Evolutionary conservation across 2,888 invertebrate genomes (phyloP), one percentile per base, ranked within the genome.

Genomic region (Idaea aversata): DNA sequence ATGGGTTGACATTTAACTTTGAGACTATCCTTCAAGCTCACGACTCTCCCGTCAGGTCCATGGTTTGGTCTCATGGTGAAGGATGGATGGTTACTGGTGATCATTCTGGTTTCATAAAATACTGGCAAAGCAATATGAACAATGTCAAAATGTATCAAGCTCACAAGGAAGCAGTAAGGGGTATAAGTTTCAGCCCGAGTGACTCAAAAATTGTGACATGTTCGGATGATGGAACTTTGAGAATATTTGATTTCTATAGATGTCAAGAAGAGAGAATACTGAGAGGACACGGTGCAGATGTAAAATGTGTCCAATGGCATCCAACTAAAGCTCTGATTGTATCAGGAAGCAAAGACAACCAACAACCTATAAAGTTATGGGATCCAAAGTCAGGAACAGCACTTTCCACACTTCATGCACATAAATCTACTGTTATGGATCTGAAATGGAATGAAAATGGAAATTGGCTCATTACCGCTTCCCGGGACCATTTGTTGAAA

Each of bases 11-110:
- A n/a, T 99, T 99, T 91, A 99, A 99, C 93, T 99, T 99, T 93
- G 99, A 99, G 94, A 99, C 99, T n/a, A 99, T 99, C 87, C 94
- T 99, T 62, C 99, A 99, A 98, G 99, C 99, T n/a, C 99, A 99
- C 84, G 99, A 99, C 88, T 97, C 98, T 72, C 98, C 99, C 13
- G 99, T 99, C n/a, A 94, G 99, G 73, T 98, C 99, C 65, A 99
- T 99, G 99, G 97, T 98, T 61, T 99, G 99, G 99, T 99, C 99
- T 64, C 98, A 99, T 91, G 99, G 98, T 82, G 99, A 99, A 93
- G 97, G 97, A 78, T 99, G 99, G 99, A 99, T 99, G 98, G 97
- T 99, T 69, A 99, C 99, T 0, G 99, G 98, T 34, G 99, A 99
- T 93, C 99, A 99, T 88, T 97, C 97, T 63, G 99, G 99, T 69